Percentiles rank a stretch among this genome's conserved stretches.
phyloP scores from a whole-genome alignment of 2,888 invertebrate genomes.

The Geophilus truncorum region DNA sequence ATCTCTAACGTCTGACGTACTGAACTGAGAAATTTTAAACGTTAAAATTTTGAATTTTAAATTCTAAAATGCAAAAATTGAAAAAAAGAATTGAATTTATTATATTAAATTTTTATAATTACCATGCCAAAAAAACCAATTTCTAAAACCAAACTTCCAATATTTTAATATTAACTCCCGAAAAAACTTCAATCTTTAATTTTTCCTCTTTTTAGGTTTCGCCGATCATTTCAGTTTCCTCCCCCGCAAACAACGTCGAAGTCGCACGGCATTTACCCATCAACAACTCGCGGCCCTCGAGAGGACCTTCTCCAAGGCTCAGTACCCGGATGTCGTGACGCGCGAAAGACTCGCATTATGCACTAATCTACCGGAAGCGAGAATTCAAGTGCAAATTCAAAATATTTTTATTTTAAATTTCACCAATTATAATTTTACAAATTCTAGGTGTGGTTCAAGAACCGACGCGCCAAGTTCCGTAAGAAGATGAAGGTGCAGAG shows the following conservation, averaged over 20 bases:
- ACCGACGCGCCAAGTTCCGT: conserved; percentile 50
- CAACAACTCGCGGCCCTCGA: conserved; percentile 51
- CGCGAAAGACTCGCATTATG: conserved; percentile 51
- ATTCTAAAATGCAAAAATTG: too few species aligned
- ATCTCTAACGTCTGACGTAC: too few species aligned
- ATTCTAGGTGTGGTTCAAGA: conserved; percentile 52
- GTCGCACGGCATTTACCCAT: conserved; percentile 52
- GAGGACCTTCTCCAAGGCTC: conserved; percentile 51
- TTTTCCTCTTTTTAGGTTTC: background rate
- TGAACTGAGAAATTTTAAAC: too few species aligned
- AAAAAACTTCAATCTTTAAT: background rate
- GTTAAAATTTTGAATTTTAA: too few species aligned
- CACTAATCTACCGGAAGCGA: conserved; percentile 52
- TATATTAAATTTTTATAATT: too few species aligned
- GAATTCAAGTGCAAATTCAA: conserved; percentile 48
- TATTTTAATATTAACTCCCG: too few species aligned
- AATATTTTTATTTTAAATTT: background rate
- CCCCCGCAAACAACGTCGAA: conserved; percentile 49
- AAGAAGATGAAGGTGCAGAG: conserved; percentile 46
- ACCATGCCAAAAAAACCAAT: too few species aligned
- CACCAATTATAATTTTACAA: background rate
- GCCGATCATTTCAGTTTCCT: conserved; percentile 30
- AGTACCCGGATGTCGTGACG: conserved; percentile 53
- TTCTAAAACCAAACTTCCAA: too few species aligned
- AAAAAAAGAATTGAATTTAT: too few species aligned